Conservation (phyloP, 2,113 vertebrate genomes). For the Perca fluviatilis region DNA sequence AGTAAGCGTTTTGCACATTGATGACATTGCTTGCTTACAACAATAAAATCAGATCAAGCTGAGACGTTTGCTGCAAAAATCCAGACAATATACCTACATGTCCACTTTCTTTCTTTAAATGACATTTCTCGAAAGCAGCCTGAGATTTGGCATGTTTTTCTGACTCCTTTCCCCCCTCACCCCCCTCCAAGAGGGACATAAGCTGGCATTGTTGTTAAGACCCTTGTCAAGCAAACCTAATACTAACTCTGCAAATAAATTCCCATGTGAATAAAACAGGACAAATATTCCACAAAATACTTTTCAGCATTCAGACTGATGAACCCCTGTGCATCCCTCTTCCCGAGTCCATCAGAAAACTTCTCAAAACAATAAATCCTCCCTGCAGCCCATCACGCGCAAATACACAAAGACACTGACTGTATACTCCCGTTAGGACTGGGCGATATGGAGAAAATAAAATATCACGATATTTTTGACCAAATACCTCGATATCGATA, state of each 20-base stretch:
- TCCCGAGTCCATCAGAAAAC: neutral
- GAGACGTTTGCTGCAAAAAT: neutral
- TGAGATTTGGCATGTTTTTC: constrained; percentile 3
- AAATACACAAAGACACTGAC: constrained; percentile 27
- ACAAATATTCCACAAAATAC: constrained; percentile 27
- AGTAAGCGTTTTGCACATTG: neutral
- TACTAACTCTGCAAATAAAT: constrained; percentile 26
- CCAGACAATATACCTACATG: neutral
- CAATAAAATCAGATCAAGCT: neutral
- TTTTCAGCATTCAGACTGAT: constrained; percentile 9
- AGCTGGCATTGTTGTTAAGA: constrained; percentile 14
- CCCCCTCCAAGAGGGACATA: constrained; percentile 16
- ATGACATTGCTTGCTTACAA: neutral
- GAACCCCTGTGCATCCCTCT: neutral
- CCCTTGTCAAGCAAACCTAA: constrained; percentile 9
- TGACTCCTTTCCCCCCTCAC: neutral
- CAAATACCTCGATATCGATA: too few relatives aligned
- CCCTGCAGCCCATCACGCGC: neutral
- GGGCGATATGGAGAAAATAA: too few relatives aligned
- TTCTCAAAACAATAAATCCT: constrained; percentile 48
- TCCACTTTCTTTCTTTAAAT: constrained; percentile 1
- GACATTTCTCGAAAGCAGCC: neutral
- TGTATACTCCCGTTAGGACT: neutral
- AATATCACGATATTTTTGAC: too few relatives aligned
- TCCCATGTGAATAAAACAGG: constrained; percentile 47